phyloP scores from a whole-genome alignment of 2,113 vertebrate genomes.

The Helogale parvula region DNA sequence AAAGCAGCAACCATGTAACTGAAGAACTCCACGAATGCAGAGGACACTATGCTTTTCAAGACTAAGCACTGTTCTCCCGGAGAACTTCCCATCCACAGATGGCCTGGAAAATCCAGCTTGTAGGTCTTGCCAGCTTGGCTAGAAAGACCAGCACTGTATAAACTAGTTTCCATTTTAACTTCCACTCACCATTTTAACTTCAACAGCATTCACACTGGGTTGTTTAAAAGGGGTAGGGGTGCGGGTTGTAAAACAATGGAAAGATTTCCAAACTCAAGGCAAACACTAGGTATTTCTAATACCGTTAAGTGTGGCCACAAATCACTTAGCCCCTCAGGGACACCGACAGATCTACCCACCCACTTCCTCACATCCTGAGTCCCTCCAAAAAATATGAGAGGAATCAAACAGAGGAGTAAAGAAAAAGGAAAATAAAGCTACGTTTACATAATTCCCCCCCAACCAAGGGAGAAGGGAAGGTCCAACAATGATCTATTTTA shows the following conservation, averaged over 20 bases:
- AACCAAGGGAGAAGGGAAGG: neutral
- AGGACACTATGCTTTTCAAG: neutral
- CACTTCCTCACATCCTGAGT: neutral
- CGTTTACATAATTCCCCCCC: neutral
- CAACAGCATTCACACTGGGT: neutral
- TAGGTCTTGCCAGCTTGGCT: neutral
- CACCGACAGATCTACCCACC: neutral
- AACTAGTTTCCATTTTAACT: neutral
- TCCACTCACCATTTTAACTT: neutral
- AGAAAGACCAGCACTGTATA: neutral
- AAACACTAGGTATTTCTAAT: neutral
- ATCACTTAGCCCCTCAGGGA: neutral
- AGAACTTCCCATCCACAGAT: neutral
- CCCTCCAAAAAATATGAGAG: neutral
- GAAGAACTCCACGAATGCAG: neutral
- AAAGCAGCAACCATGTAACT: neutral
- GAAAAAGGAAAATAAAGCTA: neutral
- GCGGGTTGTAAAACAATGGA: neutral
- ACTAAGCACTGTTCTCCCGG: neutral
- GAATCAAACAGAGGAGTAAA: neutral
- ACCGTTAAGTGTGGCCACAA: neutral
- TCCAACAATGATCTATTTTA: neutral
- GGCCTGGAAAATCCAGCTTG: neutral
- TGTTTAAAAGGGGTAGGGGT: neutral
- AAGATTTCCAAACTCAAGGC: neutral